Conservation (phyloP, 2,888 invertebrate species). For the Mallateleia sp. region DNA sequence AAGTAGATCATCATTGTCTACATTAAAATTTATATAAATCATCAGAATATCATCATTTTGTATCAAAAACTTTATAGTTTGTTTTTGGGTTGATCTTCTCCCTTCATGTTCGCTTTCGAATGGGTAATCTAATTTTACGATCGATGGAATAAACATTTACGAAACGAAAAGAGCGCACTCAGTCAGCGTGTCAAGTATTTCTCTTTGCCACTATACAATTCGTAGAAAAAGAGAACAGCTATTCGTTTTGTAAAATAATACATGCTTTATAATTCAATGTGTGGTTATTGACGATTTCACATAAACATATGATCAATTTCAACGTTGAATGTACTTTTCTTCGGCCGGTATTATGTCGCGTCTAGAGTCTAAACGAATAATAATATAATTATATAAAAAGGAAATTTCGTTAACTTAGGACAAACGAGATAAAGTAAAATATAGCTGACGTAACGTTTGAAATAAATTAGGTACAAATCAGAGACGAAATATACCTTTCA, state of each 20-base stretch:
- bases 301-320: constrained; percentile 51
- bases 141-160: background rate
- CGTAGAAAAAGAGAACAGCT: constrained; percentile 39
- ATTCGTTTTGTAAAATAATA: constrained; percentile 27
- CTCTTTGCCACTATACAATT: constrained; percentile 23
- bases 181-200: constrained; percentile 18
- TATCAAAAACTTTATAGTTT: too few relatives aligned
- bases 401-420: constrained; percentile 42
- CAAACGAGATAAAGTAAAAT: constrained; percentile 32
- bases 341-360: constrained; percentile 38
- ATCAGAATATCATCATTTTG: too few relatives aligned
- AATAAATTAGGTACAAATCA: too few relatives aligned
- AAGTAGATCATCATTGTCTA: too few relatives aligned
- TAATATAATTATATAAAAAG: constrained; percentile 41
- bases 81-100: too few relatives aligned
- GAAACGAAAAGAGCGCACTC: constrained; percentile 6
- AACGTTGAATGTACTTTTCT: constrained; percentile 38
- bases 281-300: constrained; percentile 31
- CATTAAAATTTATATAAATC: too few relatives aligned
- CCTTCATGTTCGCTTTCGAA: too few relatives aligned
- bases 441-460: constrained; percentile 36
- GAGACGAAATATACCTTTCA: constrained; percentile 84
- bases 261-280: constrained; percentile 18
- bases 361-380: constrained; percentile 53
- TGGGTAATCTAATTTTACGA: background rate